Evolutionary conservation across 2,888 invertebrate species (phyloP), one percentile per base, ranked within the genome.

Genomic region (Drosophila silvestris): DNA sequence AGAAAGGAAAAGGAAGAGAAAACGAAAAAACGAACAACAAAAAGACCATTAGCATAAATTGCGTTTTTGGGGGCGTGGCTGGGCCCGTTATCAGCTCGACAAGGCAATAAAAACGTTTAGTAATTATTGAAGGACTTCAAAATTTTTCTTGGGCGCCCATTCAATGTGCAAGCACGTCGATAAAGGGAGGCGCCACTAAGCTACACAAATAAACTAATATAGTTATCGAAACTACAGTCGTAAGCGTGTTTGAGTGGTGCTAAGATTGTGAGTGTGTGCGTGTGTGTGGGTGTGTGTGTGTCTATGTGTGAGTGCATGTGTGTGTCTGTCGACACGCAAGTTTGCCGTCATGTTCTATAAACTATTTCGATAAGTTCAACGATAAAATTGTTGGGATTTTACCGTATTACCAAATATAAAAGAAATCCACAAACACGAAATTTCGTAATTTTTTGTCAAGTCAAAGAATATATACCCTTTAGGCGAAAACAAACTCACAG

Each of bases 301-400:
- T 16, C 16, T 26, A 22, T 44, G 14, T 26, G 53, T 71, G 37
- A 28, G 54, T 56, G 39, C 50, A 44, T 37, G 33, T 74, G 53
- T 69, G 32, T 54, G 61, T 50, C 22, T 68, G 74, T 73, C 74
- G 68, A 71, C 88, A 88, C 85, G 85, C 88, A 85, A 85, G 85
- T 85, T 88, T 70, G 74, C 62, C 82, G 62, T 74, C 79, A 77
- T 81, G 84, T 81, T 84, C 83, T 73, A 66, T 74, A 70, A 87
- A 82, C 89, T 89, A 85, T 85, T 85, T 80, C 85, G 80, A 89
- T 87, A 87, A 87, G 80, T 89, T 87, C 69, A 87, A 83, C 80
- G 89, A 89, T 85, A 80, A 85, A 89, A 81, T 76, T 78, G 78
- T 78, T 63, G 22, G 71, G 69, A 87, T 74, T 86, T 72, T 58